Evolutionary conservation across 1,140 invertebrate genomes (phyloP), one percentile per base, ranked within the genome.

Genomic region (Bemisia tabaci): DNA sequence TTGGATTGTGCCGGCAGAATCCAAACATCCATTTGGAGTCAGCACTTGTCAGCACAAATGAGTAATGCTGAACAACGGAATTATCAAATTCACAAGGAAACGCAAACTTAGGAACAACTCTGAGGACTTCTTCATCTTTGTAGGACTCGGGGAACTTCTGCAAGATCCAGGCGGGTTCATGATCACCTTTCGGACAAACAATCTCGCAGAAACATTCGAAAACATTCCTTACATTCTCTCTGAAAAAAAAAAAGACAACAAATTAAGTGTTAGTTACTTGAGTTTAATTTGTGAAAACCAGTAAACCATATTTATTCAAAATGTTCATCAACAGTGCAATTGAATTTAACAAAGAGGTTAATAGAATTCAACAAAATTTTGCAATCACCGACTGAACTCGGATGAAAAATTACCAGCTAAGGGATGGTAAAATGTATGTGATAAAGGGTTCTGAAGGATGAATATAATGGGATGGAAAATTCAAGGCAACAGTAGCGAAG

Each of bases 21-120:
- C 94, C 94, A 83, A 94, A 97, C 48, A 91, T 94, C 85, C 92
- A 97, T 82, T 95, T 94, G 26, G 92, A 94, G 75, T 96, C 92
- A 71, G 89, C 82, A 72, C 89, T 92, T 22, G 95, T 97, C 70
- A 97, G 79, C 27, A 96, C 94, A 82, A 97, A 97, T 17, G 93
- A 95, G 77, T 92, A 94, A 74, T 91, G 87, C 73, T 91, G 87
- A 22, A 92, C 87, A 64, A 82, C 79, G 64, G 80, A 91, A 89
- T 87, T 88, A 77, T 87, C 84, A 75, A 90, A 82, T 76, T 86
- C 83, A 79, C 89, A 92, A 39, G 91, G 91, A 79, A 89, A 92
- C 71, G 89, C 85, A 82, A 93, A 92, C 80, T 90, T 86, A 60
- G 90, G 87, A 71, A 92, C 84, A 72, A 85, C 85, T 76, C 87